Percentiles rank a stretch among this genome's conserved stretches.
Conservation (phyloP, 2,888 invertebrate species). For the Macaria liturata region DNA sequence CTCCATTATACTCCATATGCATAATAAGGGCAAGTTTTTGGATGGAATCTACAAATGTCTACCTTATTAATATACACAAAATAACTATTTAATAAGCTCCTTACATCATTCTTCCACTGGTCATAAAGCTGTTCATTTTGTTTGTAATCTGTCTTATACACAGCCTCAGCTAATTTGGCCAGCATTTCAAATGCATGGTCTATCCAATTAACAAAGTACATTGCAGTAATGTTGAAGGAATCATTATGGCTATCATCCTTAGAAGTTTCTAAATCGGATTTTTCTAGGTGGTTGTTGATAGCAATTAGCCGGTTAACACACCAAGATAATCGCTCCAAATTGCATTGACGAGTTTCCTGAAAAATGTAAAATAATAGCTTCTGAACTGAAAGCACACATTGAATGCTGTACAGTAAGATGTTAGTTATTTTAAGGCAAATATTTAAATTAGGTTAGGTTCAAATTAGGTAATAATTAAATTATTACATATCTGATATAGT, state of each 20-base stretch:
- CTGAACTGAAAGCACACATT: too few relatives aligned
- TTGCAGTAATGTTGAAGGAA: conserved; percentile 53
- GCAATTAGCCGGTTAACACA: conserved; percentile 59
- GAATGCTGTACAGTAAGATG: too few relatives aligned
- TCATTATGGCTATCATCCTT: conserved; percentile 42
- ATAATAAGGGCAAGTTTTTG: too few relatives aligned
- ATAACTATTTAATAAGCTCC: conserved; percentile 16
- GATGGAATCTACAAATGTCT: too few relatives aligned
- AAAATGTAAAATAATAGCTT: background rate
- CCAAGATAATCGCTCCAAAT: conserved; percentile 67
- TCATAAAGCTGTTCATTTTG: conserved; percentile 43
- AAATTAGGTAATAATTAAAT: too few relatives aligned
- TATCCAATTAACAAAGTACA: conserved; percentile 79
- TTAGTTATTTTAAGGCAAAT: too few relatives aligned
- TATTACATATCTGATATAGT: too few relatives aligned
- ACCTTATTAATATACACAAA: too few relatives aligned
- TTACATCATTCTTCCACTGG: conserved; percentile 64
- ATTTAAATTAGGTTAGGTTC: too few relatives aligned
- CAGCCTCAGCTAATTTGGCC: conserved; percentile 55
- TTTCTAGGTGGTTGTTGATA: conserved; percentile 51
- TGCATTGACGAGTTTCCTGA: conserved; percentile 65
- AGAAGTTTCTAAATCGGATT: conserved; percentile 14
- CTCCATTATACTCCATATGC: too few relatives aligned
- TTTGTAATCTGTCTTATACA: conserved; percentile 62
- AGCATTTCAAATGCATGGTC: conserved; percentile 73